Evolutionary conservation across 2,888 invertebrate genomes (phyloP), one percentile per base, ranked within the genome.

Genomic region (Villa cingulata): DNA sequence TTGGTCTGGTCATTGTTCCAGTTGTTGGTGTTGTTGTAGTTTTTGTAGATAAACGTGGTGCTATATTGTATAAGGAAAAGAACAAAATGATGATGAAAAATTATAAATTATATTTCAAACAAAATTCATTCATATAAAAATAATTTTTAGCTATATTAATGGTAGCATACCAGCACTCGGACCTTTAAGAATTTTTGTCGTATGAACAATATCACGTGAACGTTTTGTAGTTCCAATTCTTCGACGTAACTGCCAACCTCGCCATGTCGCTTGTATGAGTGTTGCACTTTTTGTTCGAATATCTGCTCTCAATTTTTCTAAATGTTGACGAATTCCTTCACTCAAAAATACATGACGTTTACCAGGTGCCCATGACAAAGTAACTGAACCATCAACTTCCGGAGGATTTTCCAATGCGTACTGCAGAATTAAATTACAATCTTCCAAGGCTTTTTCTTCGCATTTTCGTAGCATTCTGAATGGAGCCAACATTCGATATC

Each of bases 301-400:
- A 52, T 84, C 82, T 23, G 80, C 78, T 7, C 92, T 74, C 60
- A 90, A 72, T 50, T 82, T 80, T 66, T 94, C 94, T 57, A 95
- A 68, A 59, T 89, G 88, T 70, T 92, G 91, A 7, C 91, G 76
- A 61, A 91, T 87, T 27, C 88, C 89, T 70, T 92, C 94, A 71
- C 91, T 92, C 51, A 94, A 77, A 70, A 95, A 95, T 41, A 94
- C 87, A 68, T 95, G 92, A 4, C 91, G 75, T 66, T 90, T 89
- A 53, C 95, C 95, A 41, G 89, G 76, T 23, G 90, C 89, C 89
- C 92, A 94, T 62, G 86, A 83, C 41, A 82, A 78, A 4, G 79
- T 78, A 3, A 80, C 77, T 0, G 73, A 65, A n/a, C 80, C 80
- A 37, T 72, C 73, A 43, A 70, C 56, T 52, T 62, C 64, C 29